Evolutionary conservation across 2,888 invertebrate species (phyloP).

Genomic region (Malacosoma neustria): DNA sequence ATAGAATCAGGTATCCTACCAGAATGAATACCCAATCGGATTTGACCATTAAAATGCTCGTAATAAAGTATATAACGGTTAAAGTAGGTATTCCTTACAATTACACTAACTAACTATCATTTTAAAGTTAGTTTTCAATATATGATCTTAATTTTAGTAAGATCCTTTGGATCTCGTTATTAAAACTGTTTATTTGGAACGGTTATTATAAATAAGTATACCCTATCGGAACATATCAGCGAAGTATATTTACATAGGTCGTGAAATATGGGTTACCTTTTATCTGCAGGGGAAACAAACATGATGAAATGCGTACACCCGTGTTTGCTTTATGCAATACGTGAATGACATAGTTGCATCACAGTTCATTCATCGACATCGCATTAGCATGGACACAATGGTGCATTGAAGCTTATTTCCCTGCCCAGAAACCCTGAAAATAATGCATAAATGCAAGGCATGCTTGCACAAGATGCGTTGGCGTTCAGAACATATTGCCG

Average conservation of each 20-base stretch:
- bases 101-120: too few species aligned
- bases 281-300: constrained; percentile 14
- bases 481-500: constrained; percentile 21
- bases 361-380: constrained; percentile 27
- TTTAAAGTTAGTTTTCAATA: too few species aligned
- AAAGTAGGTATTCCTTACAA: too few species aligned
- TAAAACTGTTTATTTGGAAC: too few species aligned
- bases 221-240: not conserved
- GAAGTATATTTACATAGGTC: not conserved
- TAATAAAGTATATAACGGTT: too few species aligned
- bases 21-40: too few species aligned
- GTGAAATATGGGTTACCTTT: constrained; percentile 11
- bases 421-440: constrained; percentile 35
- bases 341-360: constrained; percentile 28
- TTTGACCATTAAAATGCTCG: too few species aligned
- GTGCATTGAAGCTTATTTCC: constrained; percentile 20
- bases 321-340: constrained; percentile 24
- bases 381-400: constrained; percentile 47
- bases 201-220: too few species aligned
- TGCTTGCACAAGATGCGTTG: constrained; percentile 31
- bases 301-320: constrained; percentile 16
- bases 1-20: too few species aligned
- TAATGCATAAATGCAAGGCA: constrained; percentile 32
- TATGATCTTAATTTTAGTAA: too few species aligned
- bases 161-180: too few species aligned